A percentile compares a stretch with the other conserved stretches of the same genome.
Evolutionary conservation across 2,888 invertebrate species (phyloP).

Genomic region (Eumerus sabulonum): DNA sequence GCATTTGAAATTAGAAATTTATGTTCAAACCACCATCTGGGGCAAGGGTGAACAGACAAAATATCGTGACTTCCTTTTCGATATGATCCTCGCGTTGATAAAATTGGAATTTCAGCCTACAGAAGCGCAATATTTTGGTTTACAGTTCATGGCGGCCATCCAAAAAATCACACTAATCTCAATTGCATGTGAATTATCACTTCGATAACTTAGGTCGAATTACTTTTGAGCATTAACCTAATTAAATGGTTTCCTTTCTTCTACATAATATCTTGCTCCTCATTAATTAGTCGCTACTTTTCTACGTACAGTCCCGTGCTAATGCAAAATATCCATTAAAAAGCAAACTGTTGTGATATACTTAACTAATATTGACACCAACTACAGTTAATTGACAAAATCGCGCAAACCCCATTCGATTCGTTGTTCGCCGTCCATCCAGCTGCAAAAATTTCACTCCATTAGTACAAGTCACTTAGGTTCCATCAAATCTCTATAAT

Average conservation of each 20-base stretch:
- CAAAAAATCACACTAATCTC: too few species aligned
- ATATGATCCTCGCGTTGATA: conserved; percentile 39
- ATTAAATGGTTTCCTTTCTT: background rate
- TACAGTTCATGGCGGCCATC: too few species aligned
- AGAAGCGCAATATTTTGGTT: too few species aligned
- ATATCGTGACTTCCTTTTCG: conserved; percentile 46
- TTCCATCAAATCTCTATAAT: conserved; percentile 66
- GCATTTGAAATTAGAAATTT: conserved; percentile 43
- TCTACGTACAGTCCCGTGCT: background rate
- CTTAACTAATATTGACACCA: conserved; percentile 30
- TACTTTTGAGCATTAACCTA: background rate
- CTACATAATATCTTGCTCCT: too few species aligned
- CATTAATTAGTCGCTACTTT: too few species aligned
- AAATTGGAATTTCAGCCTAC: too few species aligned
- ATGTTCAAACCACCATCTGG: too few species aligned
- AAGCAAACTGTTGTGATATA: conserved; percentile 29
- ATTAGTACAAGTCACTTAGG: conserved; percentile 61
- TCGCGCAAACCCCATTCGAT: too few species aligned
- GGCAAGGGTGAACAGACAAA: conserved; percentile 27
- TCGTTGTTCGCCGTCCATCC: too few species aligned
- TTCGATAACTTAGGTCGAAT: background rate
- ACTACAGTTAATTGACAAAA: conserved; percentile 43
- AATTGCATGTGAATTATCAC: too few species aligned
- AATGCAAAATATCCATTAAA: conserved; percentile 56
- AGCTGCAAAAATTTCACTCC: conserved; percentile 22